Base-by-base conservation (phyloP, 1,140 invertebrate species). In the Drosophila nigrodunni region DNA sequence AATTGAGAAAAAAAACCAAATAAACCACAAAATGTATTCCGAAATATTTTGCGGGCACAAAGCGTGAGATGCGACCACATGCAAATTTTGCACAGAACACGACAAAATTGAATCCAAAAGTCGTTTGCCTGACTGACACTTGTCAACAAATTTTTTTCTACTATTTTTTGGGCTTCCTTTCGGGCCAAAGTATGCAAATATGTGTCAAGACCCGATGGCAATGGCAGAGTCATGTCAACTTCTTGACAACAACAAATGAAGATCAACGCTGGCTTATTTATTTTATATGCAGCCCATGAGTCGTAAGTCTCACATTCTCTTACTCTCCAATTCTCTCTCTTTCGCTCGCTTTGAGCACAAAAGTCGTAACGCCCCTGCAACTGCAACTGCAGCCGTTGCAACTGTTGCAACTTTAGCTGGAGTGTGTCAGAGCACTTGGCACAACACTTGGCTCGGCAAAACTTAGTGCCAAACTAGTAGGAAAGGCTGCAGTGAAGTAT, bases 171-270 rank as follows among this genome's bases (percentile, higher is more conserved):
- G 44, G 61, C 15, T 88, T 62, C 77, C 74, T 80, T 80, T 64
- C 46, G 25, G 25, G 76, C 76, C 74, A 82, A 83, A 80, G 83
- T 87, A 87, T 87, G 83, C 83, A 87, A 87, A 87, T 87, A 87
- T 88, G 78, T 83, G 83, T 89, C 83, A 83, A 66, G 83, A 44
- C 47, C 68, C 67, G 44, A 58, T 74, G 75, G 70, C 70, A 69
- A 74, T 88, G 77, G 70, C 68, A 80, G 75, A 80, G 77, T 85
- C 83, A 89, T 83, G 83, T 89, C 83, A 83, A 77, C 77, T 75
- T 50, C 68, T 75, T 82, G 83, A 87, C 83, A 87, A 89, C 83
- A 89, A 87, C 83, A 89, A 87, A 87, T 87, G 83, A 87, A 87
- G 83, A 87, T 87, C 83, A 88, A 79, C 77, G 64, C 47, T 74